A percentile compares a stretch with the other conserved stretches of the same genome.
Evolutionary conservation across 2,888 invertebrate genomes (phyloP).

Genomic region (Brenthis hecate): DNA sequence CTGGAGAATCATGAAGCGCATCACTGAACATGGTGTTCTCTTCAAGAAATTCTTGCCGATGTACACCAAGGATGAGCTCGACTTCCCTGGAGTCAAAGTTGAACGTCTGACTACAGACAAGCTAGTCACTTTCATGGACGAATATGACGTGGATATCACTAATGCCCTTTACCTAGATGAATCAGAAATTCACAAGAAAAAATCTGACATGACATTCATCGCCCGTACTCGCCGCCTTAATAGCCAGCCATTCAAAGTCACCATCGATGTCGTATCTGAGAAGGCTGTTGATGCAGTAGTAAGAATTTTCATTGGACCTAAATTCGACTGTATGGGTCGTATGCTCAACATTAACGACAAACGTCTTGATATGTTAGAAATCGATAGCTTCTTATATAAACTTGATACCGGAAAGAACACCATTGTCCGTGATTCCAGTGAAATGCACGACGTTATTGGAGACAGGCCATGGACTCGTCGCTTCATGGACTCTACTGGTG

Average conservation of each 20-base stretch:
- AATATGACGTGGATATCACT: conserved; percentile 85
- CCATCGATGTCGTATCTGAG: conserved; percentile 81
- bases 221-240: conserved; percentile 85
- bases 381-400: conserved; percentile 82
- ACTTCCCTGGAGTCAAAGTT: conserved; percentile 85
- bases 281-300: conserved; percentile 83
- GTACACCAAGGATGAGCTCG: conserved; percentile 84
- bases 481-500: conserved; percentile 49
- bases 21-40: conserved; percentile 78
- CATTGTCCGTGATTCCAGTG: conserved; percentile 85
- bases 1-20: conserved; percentile 86
- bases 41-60: conserved; percentile 83
- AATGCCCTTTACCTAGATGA: conserved; percentile 82
- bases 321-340: conserved; percentile 85
- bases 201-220: conserved; percentile 71
- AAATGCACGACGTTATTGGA: conserved; percentile 84
- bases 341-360: conserved; percentile 76
- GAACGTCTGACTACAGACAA: conserved; percentile 84
- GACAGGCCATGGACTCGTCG: conserved; percentile 80
- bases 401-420: conserved; percentile 86
- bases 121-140: conserved; percentile 86
- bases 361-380: conserved; percentile 71
- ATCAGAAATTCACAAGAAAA: conserved; percentile 73
- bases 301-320: conserved; percentile 87
- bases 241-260: conserved; percentile 85